Evolutionary conservation across 2,113 vertebrate genomes (phyloP), one percentile per base, ranked within the genome.

Genomic region (Paradisaea rubra): DNA sequence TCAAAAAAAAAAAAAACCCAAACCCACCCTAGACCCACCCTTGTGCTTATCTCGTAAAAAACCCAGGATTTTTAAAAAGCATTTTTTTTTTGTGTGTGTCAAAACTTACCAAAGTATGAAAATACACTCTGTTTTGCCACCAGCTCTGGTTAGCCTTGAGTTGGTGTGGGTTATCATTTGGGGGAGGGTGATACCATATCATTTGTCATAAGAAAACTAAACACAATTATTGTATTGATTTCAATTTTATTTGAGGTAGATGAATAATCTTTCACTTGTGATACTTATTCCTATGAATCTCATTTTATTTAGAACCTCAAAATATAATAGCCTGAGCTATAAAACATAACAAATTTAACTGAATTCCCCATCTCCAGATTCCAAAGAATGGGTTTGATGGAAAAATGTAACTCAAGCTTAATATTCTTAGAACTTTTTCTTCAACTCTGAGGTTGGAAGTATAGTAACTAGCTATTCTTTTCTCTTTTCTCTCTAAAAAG

Each of bases 31-130:
- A 56, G 13, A 41, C 1, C 7, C 5, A 60, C 6, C 0, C 1
- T 50, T 35, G 6, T n/a, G 28, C 3, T 13, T 63, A 13, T 16
- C 24, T 59, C 13, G 39, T n/a, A 22, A 74, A 64, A 63, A 69
- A 2, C 1, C 0, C 1, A 15, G 4, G 0, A 4, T 1, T 10
- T n/a, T 33, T 5, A 2, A 7, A 30, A 39, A 33, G 7, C 11
- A 16, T 37, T 24, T 2, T 33, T 42, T n/a, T 41, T 37, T 8
- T 37, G 37, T 37, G 37, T 39, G 31, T 37, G 70, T 81, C 16
- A 47, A 47, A 84, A 57, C 17, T 21, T 66, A 52, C 4, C 1
- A 2, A 44, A 53, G 8, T 68, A 41, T 21, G 11, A 7, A 57
- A 84, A 77, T 81, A 1, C 10, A 33, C 9, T 52, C 16, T 54